Base-by-base conservation (phyloP, 2,113 vertebrate species). In the Lophius piscatorius region DNA sequence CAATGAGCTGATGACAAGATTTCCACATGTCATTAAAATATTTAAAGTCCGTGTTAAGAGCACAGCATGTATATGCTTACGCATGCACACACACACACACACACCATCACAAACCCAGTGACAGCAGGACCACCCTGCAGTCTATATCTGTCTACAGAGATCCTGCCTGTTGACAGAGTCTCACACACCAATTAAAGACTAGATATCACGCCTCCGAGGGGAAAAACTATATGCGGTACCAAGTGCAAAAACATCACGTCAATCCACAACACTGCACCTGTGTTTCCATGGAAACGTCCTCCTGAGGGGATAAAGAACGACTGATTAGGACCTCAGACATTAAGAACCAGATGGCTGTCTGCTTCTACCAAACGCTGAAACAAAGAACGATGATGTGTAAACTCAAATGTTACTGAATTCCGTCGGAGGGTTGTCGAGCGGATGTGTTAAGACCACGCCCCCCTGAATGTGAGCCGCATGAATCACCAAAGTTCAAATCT, bases 231-330 rank as follows among this genome's bases (percentile, higher is more conserved):
- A 66, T 63, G 36, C 42, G 59, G 10, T 10, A 35, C 36, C 51
- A 14, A 39, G 50, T 13, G 48, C 38, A 48, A 58, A 45, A 67
- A 58, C 29, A 47, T 46, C 63, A 67, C 42, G 18, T 47, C 77
- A 76, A 49, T 5, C 60, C 49, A 36, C 35, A 12, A 35, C 11
- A 47, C 63, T 56, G 74, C 83, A 88, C 84, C 86, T 87, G 83
- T 24, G 77, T 84, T 80, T 83, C 89, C 80, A 86, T 67, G 17
- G 72, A 5, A 21, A 81, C 60, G 3, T 75, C 78, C 42, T 77
- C 80, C 86, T 87, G 64, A 69, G 28, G 61, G 55, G 34, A 39
- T 21, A 17, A 49, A 42, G 54, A 61, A 26, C 82, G 20, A 39
- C 16, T 1, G 18, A 64, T 62, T 28, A 34, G 2, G n/a, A 22